These are phyloP conservation scores for Drosophila orosa DNA, from an alignment of 1,140 invertebrate species.

Conservation along the genomic window DNA sequence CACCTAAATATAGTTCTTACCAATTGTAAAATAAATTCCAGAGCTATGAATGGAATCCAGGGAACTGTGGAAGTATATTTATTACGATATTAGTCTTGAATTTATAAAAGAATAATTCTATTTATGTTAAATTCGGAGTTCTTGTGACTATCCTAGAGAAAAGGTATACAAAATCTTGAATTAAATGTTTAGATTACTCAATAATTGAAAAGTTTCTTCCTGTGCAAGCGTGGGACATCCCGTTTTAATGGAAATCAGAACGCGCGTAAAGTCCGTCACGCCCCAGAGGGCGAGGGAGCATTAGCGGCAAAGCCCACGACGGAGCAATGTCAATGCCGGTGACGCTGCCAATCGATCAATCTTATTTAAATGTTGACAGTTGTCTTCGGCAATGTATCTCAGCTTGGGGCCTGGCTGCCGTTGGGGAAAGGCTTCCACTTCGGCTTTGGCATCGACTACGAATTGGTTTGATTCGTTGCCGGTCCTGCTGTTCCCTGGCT, in stretches of 20 bases:
- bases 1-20: no score
- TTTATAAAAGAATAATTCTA: background rate
- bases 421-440: conserved; percentile 60
- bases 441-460: conserved; percentile 32
- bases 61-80: background rate
- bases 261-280: conserved; percentile 43
- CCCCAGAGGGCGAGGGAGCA: conserved; percentile 16
- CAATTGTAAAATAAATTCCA: no score
- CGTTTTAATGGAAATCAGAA: conserved; percentile 60
- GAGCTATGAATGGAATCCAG: no score
- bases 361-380: conserved; percentile 82
- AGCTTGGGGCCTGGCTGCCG: conserved; percentile 51
- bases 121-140: background rate
- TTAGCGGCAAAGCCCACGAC: conserved; percentile 40
- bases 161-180: background rate
- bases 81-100: background rate
- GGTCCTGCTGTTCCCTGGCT: conserved; percentile 6
- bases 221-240: conserved; percentile 25
- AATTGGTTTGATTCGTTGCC: conserved; percentile 9
- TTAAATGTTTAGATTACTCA: background rate
- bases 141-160: no score
- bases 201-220: background rate
- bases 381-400: conserved; percentile 71
- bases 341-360: conserved; percentile 76
- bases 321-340: conserved; percentile 34